Conservation (phyloP, 2,113 vertebrate genomes). For the Puma concolor region DNA sequence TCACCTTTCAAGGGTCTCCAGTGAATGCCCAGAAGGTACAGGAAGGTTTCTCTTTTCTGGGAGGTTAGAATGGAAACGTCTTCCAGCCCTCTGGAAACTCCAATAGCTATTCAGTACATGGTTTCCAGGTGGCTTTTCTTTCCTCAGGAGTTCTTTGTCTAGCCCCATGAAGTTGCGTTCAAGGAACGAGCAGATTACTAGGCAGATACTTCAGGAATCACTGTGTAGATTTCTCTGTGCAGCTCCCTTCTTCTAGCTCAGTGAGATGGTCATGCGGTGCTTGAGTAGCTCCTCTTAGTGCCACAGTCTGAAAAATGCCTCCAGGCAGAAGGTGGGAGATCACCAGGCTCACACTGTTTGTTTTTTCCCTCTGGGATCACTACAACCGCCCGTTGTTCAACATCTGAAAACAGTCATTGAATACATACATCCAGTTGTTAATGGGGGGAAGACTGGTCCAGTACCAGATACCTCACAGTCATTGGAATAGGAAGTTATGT, state of each 20-base stretch:
- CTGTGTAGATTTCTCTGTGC: background rate
- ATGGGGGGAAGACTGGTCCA: background rate
- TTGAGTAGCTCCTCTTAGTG: background rate
- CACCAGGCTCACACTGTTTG: background rate
- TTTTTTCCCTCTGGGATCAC: background rate
- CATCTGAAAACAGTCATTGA: background rate
- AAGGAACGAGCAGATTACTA: background rate
- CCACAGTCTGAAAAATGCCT: background rate
- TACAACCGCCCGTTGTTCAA: background rate
- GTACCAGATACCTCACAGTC: background rate
- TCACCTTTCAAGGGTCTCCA: background rate
- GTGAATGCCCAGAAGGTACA: background rate
- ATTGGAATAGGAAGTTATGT: background rate
- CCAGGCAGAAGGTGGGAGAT: background rate
- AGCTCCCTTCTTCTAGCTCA: background rate
- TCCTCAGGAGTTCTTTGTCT: background rate
- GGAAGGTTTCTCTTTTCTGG: background rate
- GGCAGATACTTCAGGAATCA: background rate
- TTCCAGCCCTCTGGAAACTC: background rate
- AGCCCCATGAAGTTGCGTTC: background rate
- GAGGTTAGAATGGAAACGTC: background rate
- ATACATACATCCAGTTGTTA: background rate
- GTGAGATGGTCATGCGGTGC: background rate
- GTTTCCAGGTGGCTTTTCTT: background rate
- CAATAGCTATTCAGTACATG: background rate